Evolutionary conservation across 2,113 vertebrate species (phyloP).

Genomic region (Corythoichthys intestinalis): DNA sequence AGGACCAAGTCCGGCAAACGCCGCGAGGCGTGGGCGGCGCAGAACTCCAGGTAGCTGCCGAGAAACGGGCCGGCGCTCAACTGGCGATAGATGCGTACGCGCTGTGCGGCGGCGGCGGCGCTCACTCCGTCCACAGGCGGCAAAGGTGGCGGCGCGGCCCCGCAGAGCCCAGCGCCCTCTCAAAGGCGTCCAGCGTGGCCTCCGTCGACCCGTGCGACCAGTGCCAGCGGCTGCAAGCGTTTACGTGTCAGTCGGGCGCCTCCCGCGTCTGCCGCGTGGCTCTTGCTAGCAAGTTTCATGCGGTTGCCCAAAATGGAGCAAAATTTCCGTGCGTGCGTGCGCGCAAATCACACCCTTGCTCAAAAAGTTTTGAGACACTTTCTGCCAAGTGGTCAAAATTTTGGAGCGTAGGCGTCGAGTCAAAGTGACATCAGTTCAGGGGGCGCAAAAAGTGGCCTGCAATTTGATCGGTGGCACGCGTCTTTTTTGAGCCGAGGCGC

Average conservation of each 20-base stretch:
- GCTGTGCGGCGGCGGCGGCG: constrained; percentile 20
- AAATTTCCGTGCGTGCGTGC: too few relatives aligned
- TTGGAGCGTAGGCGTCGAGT: too few relatives aligned
- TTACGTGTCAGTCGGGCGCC: background rate
- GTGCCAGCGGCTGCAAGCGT: constrained; percentile 81
- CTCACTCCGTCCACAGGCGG: constrained; percentile 95
- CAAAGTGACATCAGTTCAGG: too few relatives aligned
- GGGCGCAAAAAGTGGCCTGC: too few relatives aligned
- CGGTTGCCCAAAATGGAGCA: too few relatives aligned
- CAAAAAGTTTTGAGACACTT: too few relatives aligned
- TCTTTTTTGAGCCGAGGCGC: too few relatives aligned
- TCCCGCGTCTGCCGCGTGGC: too few relatives aligned
- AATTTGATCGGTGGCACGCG: too few relatives aligned
- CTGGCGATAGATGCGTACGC: background rate
- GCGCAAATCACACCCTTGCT: too few relatives aligned
- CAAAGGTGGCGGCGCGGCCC: constrained; percentile 82
- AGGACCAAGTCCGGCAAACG: constrained; percentile 88
- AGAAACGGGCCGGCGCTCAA: background rate
- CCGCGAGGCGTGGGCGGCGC: constrained; percentile 73
- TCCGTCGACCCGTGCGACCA: constrained; percentile 75
- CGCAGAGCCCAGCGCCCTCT: constrained; percentile 83
- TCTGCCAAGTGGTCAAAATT: too few relatives aligned
- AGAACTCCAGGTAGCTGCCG: constrained; percentile 50
- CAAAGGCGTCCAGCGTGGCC: constrained; percentile 85
- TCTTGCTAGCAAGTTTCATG: too few relatives aligned